These are phyloP conservation scores for Nomia melanderi DNA, from an alignment of 1,140 invertebrate genomes.

Conservation along the genomic window DNA sequence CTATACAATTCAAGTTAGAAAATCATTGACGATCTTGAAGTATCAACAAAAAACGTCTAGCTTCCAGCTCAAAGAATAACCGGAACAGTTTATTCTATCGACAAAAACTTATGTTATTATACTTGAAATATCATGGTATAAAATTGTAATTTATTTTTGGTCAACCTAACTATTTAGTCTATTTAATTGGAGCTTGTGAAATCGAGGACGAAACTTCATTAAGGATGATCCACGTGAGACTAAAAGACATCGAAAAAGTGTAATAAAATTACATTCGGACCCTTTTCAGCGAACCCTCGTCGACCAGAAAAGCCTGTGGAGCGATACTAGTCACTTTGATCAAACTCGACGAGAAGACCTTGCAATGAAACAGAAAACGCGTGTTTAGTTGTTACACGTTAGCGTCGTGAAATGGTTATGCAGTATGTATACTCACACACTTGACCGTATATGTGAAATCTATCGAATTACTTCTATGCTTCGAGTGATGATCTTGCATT, in stretches of 20 bases:
- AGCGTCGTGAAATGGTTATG: constrained; percentile 5
- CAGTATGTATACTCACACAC: too few species aligned
- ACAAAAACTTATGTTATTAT: too few species aligned
- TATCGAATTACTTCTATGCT: too few species aligned
- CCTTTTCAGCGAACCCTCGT: constrained; percentile 70
- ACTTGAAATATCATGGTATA: not conserved
- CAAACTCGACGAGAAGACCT: constrained; percentile 63
- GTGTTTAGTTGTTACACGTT: constrained; percentile 50
- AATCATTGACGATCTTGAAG: too few species aligned
- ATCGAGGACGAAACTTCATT: constrained; percentile 22
- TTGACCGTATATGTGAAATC: too few species aligned
- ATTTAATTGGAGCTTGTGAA: too few species aligned
- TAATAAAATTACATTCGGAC: constrained; percentile 67
- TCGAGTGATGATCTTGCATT: too few species aligned
- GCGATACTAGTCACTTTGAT: constrained; percentile 43
- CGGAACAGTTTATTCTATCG: not conserved
- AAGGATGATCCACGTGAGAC: constrained; percentile 30
- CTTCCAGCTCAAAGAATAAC: too few species aligned
- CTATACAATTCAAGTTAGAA: too few species aligned
- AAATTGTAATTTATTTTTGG: not conserved
- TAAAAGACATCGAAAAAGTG: constrained; percentile 15
- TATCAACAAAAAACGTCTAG: too few species aligned
- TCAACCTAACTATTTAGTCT: not conserved
- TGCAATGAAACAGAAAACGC: constrained; percentile 48
- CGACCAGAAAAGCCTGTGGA: constrained; percentile 42